Evolutionary conservation across 2,797 vertebrate species (phyloP), one percentile per base, ranked within the genome.

Genomic region (Tapirus indicus): DNA sequence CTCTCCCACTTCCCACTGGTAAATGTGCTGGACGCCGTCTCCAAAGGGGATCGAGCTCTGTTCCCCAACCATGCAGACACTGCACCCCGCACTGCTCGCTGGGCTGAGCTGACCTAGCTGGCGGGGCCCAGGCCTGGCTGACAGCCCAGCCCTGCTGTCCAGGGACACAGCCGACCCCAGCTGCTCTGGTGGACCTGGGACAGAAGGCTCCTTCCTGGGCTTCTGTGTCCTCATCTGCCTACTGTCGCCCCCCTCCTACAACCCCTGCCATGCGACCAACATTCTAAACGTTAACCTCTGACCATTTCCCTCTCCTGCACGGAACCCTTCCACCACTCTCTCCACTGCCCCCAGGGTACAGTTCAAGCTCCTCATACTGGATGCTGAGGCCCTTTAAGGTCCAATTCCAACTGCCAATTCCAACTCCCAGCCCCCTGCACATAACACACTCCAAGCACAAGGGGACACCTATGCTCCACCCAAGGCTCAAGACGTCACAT

Each of bases 1-100:
- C 97, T 98, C 98, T 98, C 98, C 98, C 97, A 94, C 98, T 98
- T 98, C 98, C 98, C 98, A 98, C 97, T 98, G 98, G 96, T 97
- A 97, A 98, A 98, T 97, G 98, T n/a, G 41, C 89, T 54, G 98
- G 98, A 98, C 89, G 93, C 95, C 56, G 62, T 98, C 98, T 98
- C 98, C 98, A 98, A 97, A 95, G 96, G 84, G 94, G 89, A 96
- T 84, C 69, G 97, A 96, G 92, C 98, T 98, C 97, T 47, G 88
- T 97, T 98, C 98, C 98, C 98, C 98, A 97, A 94, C 80, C 52
- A 44, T 80, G 96, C 92, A 96, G 98, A 97, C 80, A 69, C 75
- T 14, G 62, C n/a, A 69, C 58, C 27, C 25, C 0, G 66, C 32
- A 4, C 0, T 4, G 80, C 64, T 54, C 13, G 0, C 47, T 10